A percentile compares a stretch with the other conserved stretches of the same genome.
These are phyloP conservation scores for Trissonchulus sp. DNA, from an alignment of 2,888 invertebrate genomes.

Conservation along the genomic window DNA sequence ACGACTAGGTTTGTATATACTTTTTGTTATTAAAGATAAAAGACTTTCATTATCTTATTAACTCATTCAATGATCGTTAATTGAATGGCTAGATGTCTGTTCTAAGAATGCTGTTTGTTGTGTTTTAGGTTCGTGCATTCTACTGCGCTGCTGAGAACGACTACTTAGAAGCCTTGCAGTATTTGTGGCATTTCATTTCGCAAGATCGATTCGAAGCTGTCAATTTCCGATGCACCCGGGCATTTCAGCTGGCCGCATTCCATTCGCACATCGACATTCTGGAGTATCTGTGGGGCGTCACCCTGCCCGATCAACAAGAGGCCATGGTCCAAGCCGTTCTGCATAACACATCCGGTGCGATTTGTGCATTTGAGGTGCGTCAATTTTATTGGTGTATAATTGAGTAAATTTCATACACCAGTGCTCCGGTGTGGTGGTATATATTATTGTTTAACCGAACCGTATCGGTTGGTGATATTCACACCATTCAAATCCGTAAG, in stretches of 20 bases:
- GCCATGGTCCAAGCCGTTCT: conserved; percentile 6
- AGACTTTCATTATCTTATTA: too few species aligned
- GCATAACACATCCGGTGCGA: neutral
- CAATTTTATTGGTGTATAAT: neutral
- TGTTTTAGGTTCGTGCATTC: conserved; percentile 5
- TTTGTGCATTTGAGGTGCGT: neutral
- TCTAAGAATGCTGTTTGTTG: too few species aligned
- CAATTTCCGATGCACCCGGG: neutral
- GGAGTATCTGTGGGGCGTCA: neutral
- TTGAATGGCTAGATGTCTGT: too few species aligned
- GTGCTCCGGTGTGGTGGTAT: too few species aligned
- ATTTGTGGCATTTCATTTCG: conserved; percentile 1
- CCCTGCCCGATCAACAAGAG: neutral
- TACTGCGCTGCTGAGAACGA: conserved; percentile 6
- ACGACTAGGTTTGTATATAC: too few species aligned
- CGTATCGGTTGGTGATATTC: too few species aligned
- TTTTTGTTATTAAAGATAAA: too few species aligned
- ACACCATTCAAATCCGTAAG: too few species aligned
- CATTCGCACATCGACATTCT: neutral
- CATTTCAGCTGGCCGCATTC: conserved; percentile 7
- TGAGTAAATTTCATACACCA: neutral
- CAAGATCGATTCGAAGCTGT: conserved; percentile 1
- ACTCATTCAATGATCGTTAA: too few species aligned
- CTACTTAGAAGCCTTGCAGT: neutral
- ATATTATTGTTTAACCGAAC: too few species aligned